Percentiles rank a stretch among this genome's conserved stretches.
These are phyloP conservation scores for Spermophilus dauricus DNA, from an alignment of 2,113 vertebrate species.

Conservation along the genomic window DNA sequence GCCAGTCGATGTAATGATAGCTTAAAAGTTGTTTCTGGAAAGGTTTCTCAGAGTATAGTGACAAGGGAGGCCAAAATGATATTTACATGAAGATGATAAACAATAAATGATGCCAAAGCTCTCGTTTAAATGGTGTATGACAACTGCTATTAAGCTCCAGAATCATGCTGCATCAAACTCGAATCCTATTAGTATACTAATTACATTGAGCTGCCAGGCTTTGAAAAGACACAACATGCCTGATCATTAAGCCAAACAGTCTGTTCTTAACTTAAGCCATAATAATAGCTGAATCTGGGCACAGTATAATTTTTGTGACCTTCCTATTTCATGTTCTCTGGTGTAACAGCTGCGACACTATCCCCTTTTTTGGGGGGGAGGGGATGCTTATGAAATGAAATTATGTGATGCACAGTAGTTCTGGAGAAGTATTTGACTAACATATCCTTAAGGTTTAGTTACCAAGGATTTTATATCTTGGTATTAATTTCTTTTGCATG, in stretches of 20 bases:
- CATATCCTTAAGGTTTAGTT: neutral
- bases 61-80: neutral
- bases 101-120: neutral
- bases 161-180: constrained; percentile 50
- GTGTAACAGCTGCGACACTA: neutral
- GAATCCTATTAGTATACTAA: constrained; percentile 54
- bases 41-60: neutral
- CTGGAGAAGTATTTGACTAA: neutral
- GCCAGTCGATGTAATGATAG: neutral
- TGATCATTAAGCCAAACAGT: constrained; percentile 60
- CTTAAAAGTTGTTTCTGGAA: neutral
- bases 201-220: constrained; percentile 45
- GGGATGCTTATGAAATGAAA: neutral
- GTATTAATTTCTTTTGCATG: constrained; percentile 60
- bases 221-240: constrained; percentile 42
- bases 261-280: constrained; percentile 35
- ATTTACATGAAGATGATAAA: constrained; percentile 44
- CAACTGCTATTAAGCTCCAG: neutral
- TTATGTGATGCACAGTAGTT: neutral
- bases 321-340: neutral
- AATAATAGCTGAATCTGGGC: constrained; percentile 21
- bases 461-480: constrained; percentile 53
- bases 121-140: constrained; percentile 43
- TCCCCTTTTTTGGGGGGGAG: neutral
- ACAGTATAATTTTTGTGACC: neutral